Evolutionary conservation across 37 sponge, comb jelly and placozoan genomes (phyloP).

Genomic region (Bolinopsis microptera): DNA sequence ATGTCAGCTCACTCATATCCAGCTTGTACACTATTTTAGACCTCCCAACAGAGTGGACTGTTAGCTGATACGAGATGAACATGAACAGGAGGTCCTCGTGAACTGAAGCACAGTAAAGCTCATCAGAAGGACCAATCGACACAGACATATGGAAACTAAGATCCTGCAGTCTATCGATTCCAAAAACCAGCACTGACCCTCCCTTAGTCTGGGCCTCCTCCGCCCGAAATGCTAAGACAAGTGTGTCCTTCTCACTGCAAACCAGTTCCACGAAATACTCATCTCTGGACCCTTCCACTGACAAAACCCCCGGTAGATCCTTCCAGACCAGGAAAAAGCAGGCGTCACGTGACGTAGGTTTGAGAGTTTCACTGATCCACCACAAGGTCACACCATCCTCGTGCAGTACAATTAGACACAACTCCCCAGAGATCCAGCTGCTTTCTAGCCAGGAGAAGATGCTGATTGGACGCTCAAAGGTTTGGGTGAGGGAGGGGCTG

Average conservation of each 20-base stretch:
- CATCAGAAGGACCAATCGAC: not conserved
- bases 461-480: not conserved
- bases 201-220: conserved; percentile 41
- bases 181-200: conserved; percentile 11
- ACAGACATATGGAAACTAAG: conserved; percentile 28
- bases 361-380: not conserved
- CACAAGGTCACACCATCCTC: conserved; percentile 3
- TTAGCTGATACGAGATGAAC: conserved; percentile 34
- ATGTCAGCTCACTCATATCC: conserved; percentile 38
- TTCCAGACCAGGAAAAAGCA: conserved; percentile 40
- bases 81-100: not conserved
- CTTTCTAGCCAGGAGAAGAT: conserved; percentile 22
- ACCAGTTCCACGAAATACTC: conserved; percentile 48
- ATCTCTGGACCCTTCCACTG: conserved; percentile 35
- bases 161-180: not conserved
- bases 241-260: not conserved
- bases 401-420: conserved; percentile 46
- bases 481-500: not conserved
- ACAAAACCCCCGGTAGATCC: conserved; percentile 53
- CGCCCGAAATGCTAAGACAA: not conserved
- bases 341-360: not conserved
- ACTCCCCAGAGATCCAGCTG: conserved; percentile 50
- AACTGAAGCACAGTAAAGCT: conserved; percentile 30
- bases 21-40: conserved; percentile 48
- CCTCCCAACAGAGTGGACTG: conserved; percentile 6